Base-by-base conservation (phyloP, 1,140 invertebrate species). In the Sarcophaga peregrina region DNA sequence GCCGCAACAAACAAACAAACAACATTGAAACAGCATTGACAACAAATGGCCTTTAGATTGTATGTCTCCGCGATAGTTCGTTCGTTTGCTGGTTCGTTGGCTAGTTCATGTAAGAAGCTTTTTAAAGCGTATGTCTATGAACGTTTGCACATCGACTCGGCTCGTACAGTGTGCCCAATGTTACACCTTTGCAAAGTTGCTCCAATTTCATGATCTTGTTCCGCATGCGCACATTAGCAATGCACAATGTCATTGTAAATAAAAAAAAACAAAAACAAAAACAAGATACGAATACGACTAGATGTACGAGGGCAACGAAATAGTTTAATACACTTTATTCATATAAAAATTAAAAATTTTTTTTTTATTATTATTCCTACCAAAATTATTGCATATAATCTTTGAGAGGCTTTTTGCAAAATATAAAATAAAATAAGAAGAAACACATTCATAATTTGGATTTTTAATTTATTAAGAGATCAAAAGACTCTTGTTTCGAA, bases 171-270 rank as follows among this genome's bases (percentile, higher is more conserved):
- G 72, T 47, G 15, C 8, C 48, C 72, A 82, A 74, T 82, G 82
- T 82, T 74, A 75, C 68, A 82, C 82, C 72, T 73, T 74, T 82
- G 68, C 50, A 74, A 82, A 47, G 83, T 72, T 84, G 83, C 80
- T 82, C 84, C 84, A 84, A 85, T 85, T 85, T 85, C 87, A 88
- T 88, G 87, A 88, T 88, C 87, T 86, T 87, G 87, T 87, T 87
- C 85, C 78, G 81, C 52, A 83, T 84, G 80, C 58, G 74, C 83
- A 52, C 80, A 68, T 85, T 62, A 45, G 73, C 48, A 81, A 58
- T 54, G 54, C 80, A 72, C 83, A 82, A 82, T 83, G 80, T 75
- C 83, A 83, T 82, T 83, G 20, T 20, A 46, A 82, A 82, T 37
- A 46, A 37, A 9, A 46, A 58, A 13, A 46, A 82, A 82, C 13